Conservation (phyloP, 1,140 invertebrate species). For the Drosophila sp. region DNA sequence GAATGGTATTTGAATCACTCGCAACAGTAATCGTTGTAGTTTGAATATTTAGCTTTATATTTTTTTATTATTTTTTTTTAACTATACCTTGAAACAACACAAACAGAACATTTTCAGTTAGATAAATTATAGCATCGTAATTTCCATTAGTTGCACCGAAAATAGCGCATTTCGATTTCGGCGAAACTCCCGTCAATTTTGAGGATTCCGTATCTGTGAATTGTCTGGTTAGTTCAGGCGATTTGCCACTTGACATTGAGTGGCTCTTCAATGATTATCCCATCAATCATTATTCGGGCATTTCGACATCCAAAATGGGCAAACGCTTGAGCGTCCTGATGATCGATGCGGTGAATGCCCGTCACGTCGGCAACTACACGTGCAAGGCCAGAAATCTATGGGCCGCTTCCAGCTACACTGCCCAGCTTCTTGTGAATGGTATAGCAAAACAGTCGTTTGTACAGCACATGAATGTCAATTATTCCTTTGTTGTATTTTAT, state of each 20-base stretch:
- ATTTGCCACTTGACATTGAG: constrained; percentile 87
- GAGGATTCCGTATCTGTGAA: constrained; percentile 87
- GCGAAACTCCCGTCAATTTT: constrained; percentile 87
- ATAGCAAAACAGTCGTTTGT: constrained; percentile 48
- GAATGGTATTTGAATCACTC: constrained; percentile 87
- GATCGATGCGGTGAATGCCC: constrained; percentile 85
- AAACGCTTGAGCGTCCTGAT: constrained; percentile 86
- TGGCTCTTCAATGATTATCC: constrained; percentile 88
- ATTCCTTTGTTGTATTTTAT: constrained; percentile 16
- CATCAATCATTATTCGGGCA: constrained; percentile 81
- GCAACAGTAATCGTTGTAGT: constrained; percentile 44
- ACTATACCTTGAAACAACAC: constrained; percentile 3
- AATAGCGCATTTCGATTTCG: constrained; percentile 88
- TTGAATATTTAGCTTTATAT: constrained; percentile 45
- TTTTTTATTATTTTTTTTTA: constrained; percentile 45
- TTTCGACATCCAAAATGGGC: constrained; percentile 87
- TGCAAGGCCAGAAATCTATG: constrained; percentile 89
- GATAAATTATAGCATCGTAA: neutral
- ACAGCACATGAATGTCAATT: constrained; percentile 61
- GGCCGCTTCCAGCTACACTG: constrained; percentile 84
- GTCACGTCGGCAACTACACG: constrained; percentile 88
- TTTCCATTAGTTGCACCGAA: constrained; percentile 87
- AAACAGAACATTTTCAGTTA: neutral
- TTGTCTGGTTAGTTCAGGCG: constrained; percentile 88
- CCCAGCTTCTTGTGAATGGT: constrained; percentile 80